Percentiles rank a stretch among this genome's conserved stretches.
phyloP scores from a whole-genome alignment of 1,140 invertebrate genomes.

The Epicauta chinensis region DNA sequence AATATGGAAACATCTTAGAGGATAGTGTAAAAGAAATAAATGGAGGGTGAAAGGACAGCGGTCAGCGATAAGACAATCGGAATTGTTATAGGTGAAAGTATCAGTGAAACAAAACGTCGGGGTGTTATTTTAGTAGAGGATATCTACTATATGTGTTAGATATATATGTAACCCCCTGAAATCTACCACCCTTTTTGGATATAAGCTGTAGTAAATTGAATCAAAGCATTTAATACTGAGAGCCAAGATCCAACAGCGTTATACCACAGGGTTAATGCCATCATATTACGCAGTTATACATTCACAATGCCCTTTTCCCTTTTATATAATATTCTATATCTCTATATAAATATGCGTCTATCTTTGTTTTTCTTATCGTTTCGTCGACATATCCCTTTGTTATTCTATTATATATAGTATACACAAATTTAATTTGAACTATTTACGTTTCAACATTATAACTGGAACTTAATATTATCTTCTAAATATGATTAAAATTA shows the following conservation, averaged over 20 bases:
- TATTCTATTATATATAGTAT: too few relatives aligned
- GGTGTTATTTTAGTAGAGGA: too few relatives aligned
- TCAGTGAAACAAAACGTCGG: too few relatives aligned
- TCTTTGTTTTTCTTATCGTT: too few relatives aligned
- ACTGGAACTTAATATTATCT: slow-evolving; percentile 14
- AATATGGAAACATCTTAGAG: not conserved
- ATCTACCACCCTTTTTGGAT: slow-evolving; percentile 17
- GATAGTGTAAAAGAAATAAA: slow-evolving; percentile 10
- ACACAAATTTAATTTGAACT: slow-evolving; percentile 12
- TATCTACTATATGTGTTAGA: too few relatives aligned
- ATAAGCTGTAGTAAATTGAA: slow-evolving; percentile 26
- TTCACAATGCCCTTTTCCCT: slow-evolving; percentile 10
- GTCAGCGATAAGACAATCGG: slow-evolving; percentile 17
- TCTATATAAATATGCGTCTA: too few relatives aligned
- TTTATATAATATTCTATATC: too few relatives aligned
- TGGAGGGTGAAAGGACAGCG: slow-evolving; percentile 22
- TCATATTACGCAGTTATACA: slow-evolving; percentile 23
- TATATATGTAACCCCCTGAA: too few relatives aligned
- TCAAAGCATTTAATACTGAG: slow-evolving; percentile 26
- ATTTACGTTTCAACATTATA: slow-evolving; percentile 1
- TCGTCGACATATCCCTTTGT: too few relatives aligned
- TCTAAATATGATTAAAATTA: slow-evolving; percentile 10
- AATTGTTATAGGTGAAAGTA: not conserved
- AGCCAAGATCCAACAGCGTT: slow-evolving; percentile 21
- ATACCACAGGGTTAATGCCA: slow-evolving; percentile 18